Percentiles rank a stretch among this genome's conserved stretches.
These are phyloP conservation scores for Conchocele bisecta DNA, from an alignment of 2,888 invertebrate genomes.

Conservation along the genomic window DNA sequence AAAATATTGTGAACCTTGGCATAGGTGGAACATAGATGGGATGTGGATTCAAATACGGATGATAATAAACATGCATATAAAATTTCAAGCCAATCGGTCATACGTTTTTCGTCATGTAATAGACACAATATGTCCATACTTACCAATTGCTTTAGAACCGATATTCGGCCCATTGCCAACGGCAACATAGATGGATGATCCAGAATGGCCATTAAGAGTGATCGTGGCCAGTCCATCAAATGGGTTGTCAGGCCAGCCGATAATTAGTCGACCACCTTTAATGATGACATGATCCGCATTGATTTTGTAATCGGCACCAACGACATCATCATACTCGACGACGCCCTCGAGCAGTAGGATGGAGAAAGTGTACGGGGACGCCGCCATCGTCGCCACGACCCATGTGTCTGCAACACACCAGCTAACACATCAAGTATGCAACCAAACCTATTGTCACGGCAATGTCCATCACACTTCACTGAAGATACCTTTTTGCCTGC, in stretches of 20 bases:
- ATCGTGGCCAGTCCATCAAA: slow-evolving; percentile 59
- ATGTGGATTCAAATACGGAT: too few relatives aligned
- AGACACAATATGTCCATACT: too few relatives aligned
- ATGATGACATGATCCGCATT: slow-evolving; percentile 64
- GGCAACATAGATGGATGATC: slow-evolving; percentile 39
- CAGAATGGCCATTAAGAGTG: slow-evolving; percentile 56
- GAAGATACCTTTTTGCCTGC: too few relatives aligned
- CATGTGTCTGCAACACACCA: slow-evolving; percentile 56
- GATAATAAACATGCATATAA: too few relatives aligned
- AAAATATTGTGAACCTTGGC: not conserved
- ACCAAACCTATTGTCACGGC: too few relatives aligned
- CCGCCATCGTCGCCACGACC: slow-evolving; percentile 59
- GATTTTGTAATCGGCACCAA: slow-evolving; percentile 53
- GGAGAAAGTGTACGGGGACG: too few relatives aligned
- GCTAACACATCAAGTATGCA: too few relatives aligned
- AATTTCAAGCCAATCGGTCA: too few relatives aligned
- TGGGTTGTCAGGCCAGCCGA: slow-evolving; percentile 62
- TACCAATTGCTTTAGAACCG: slow-evolving; percentile 69
- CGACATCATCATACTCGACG: slow-evolving; percentile 57
- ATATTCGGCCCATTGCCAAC: slow-evolving; percentile 53
- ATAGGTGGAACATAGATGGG: not conserved
- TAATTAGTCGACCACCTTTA: slow-evolving; percentile 64
- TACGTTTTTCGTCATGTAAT: too few relatives aligned
- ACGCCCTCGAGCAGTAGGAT: slow-evolving; percentile 62
- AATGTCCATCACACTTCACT: too few relatives aligned